Evolutionary conservation across 2,797 vertebrate species (phyloP).

Genomic region (Emydoidea blandingii): DNA sequence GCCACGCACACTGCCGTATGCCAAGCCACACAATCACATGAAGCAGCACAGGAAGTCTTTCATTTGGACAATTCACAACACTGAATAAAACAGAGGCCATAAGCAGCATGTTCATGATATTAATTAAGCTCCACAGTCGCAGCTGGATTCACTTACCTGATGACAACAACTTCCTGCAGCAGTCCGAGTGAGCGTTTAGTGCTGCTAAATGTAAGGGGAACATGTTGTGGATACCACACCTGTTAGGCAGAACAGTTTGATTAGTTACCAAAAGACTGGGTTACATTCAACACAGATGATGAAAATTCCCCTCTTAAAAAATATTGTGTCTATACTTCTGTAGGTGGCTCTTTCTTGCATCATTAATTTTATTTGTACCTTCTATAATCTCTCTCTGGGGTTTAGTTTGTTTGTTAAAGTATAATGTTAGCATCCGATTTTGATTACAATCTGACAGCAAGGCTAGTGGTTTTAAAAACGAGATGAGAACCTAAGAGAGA

Average conservation of each 20-base stretch:
- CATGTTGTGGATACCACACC: constrained; percentile 96
- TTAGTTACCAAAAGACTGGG: background rate
- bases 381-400: background rate
- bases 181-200: constrained; percentile 95
- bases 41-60: constrained; percentile 49
- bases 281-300: background rate
- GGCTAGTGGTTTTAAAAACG: constrained; percentile 2
- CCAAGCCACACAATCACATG: background rate
- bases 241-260: constrained; percentile 69
- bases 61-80: constrained; percentile 18
- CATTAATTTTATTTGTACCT: constrained; percentile 38
- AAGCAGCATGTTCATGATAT: constrained; percentile 35
- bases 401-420: constrained; percentile 32
- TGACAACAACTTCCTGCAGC: constrained; percentile 92
- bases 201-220: constrained; percentile 96
- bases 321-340: background rate
- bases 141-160: constrained; percentile 76
- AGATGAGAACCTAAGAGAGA: background rate
- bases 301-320: background rate
- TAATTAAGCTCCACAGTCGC: background rate
- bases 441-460: constrained; percentile 39
- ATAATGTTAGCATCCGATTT: constrained; percentile 13
- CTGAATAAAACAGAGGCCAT: background rate
- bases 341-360: constrained; percentile 2
- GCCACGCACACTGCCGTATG: background rate